phyloP scores from a whole-genome alignment of 2,113 vertebrate genomes.

The Carettochelys insculpta region DNA sequence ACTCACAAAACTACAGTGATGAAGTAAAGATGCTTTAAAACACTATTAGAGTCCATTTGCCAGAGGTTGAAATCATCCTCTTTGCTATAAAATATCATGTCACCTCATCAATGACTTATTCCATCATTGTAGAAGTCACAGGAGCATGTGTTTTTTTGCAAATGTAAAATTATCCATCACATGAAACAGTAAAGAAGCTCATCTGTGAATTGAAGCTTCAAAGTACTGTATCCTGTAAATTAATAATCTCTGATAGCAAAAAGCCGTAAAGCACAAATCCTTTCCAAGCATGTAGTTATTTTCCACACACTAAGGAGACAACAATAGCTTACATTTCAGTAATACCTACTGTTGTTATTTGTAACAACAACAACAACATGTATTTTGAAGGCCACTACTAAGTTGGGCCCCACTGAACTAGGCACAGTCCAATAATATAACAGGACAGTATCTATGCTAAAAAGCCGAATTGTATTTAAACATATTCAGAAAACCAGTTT shows the following conservation, averaged over 20 bases:
- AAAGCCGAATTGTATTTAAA: background rate
- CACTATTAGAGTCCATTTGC: slow-evolving; percentile 5
- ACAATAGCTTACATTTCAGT: background rate
- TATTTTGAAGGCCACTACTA: background rate
- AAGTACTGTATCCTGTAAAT: background rate
- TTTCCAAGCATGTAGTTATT: background rate
- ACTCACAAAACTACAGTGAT: slow-evolving; percentile 10
- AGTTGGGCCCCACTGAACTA: background rate
- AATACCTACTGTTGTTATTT: background rate
- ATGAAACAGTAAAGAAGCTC: background rate
- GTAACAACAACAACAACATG: background rate
- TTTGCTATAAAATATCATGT: background rate
- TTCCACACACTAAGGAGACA: background rate
- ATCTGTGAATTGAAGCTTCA: background rate
- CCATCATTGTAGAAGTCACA: background rate
- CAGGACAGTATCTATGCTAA: background rate
- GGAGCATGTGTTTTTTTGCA: background rate
- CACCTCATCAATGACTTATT: background rate
- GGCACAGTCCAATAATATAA: background rate
- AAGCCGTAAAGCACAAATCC: background rate
- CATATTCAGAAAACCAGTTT: background rate
- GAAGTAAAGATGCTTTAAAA: background rate
- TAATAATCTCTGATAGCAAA: background rate
- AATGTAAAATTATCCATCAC: background rate
- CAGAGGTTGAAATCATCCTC: slow-evolving; percentile 31